A percentile compares a stretch with the other conserved stretches of the same genome.
These are phyloP conservation scores for Pycnonotus jocosus DNA, from an alignment of 2,113 vertebrate species.

Conservation along the genomic window DNA sequence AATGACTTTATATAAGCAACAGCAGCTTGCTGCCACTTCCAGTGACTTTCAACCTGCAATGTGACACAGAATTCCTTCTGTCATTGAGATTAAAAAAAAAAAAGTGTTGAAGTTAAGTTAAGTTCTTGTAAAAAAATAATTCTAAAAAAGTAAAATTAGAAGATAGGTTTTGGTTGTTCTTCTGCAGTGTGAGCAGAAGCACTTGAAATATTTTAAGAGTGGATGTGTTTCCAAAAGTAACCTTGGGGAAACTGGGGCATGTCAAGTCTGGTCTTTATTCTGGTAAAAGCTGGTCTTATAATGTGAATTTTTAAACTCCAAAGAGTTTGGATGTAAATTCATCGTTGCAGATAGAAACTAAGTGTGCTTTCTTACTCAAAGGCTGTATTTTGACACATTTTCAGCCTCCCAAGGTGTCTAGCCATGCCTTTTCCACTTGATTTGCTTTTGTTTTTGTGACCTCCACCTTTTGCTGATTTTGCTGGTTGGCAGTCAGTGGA, in stretches of 20 bases:
- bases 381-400: background rate
- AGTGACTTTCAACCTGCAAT: background rate
- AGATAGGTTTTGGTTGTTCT: background rate
- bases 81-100: background rate
- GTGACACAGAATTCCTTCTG: background rate
- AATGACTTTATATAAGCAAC: background rate
- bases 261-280: conserved; percentile 23
- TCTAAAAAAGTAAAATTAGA: background rate
- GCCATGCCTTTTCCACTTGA: background rate
- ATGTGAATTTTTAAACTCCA: background rate
- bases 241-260: conserved; percentile 34
- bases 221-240: background rate
- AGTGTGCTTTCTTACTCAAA: background rate
- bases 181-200: background rate
- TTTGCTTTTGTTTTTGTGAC: background rate
- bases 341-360: background rate
- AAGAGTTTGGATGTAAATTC: background rate
- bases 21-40: background rate
- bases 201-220: background rate
- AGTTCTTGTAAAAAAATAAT: background rate
- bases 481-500: background rate
- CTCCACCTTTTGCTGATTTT: background rate
- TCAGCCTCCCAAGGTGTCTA: background rate
- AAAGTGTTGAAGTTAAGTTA: background rate
- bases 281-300: background rate